These are phyloP conservation scores for Tetragonula clypearis DNA, from an alignment of 1,140 invertebrate species.

Conservation along the genomic window DNA sequence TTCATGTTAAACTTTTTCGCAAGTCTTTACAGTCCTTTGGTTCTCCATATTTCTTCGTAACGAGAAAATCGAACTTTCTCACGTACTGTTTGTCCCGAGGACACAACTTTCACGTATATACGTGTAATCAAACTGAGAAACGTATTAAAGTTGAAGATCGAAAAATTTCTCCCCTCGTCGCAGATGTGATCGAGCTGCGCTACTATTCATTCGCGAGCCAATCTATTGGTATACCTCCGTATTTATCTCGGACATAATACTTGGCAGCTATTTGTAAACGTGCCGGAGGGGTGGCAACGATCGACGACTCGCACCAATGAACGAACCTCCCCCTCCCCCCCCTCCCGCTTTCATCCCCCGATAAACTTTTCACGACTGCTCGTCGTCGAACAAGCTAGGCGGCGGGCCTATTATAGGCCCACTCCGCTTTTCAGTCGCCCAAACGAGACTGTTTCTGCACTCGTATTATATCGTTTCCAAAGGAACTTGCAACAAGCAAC, in stretches of 20 bases:
- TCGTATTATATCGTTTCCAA: background rate
- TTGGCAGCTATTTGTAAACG: background rate
- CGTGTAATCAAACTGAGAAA: too few relatives aligned
- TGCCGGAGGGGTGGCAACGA: background rate
- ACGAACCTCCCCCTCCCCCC: background rate
- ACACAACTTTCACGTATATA: too few relatives aligned
- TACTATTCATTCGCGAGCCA: background rate
- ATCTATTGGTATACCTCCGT: background rate
- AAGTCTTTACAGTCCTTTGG: too few relatives aligned
- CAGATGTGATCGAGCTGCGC: background rate
- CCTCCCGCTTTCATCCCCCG: background rate
- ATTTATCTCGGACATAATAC: slow-evolving; percentile 1
- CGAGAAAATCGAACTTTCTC: too few relatives aligned
- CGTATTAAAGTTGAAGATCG: background rate
- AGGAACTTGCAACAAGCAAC: background rate
- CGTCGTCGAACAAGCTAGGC: background rate
- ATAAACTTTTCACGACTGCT: background rate
- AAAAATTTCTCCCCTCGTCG: background rate
- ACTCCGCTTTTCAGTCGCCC: background rate
- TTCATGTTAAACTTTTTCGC: too few relatives aligned
- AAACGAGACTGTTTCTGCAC: too few relatives aligned
- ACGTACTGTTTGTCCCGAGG: too few relatives aligned
- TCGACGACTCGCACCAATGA: slow-evolving; percentile 1
- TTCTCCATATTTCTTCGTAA: too few relatives aligned
- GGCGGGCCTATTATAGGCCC: background rate